Evolutionary conservation across 2,888 invertebrate genomes (phyloP).

Genomic region (Ctenicera cuprea): DNA sequence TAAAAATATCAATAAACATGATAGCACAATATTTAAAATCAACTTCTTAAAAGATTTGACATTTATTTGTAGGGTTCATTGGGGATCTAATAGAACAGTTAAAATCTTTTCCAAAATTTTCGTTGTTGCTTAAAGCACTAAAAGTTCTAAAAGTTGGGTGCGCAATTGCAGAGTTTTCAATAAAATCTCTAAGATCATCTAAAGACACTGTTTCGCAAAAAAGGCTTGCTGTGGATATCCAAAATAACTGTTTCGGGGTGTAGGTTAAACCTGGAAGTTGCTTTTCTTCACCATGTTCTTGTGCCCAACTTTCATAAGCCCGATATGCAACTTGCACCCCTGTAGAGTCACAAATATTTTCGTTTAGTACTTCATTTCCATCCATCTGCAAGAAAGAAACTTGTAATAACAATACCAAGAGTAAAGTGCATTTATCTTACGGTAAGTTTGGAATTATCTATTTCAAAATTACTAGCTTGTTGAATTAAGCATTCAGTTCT

Average conservation of each 20-base stretch:
- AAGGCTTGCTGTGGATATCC: constrained; percentile 77
- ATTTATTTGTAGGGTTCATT: constrained; percentile 79
- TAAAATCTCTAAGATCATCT: constrained; percentile 67
- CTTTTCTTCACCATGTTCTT: constrained; percentile 65
- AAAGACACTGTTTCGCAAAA: constrained; percentile 75
- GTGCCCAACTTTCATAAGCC: constrained; percentile 67
- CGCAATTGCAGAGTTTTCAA: constrained; percentile 70
- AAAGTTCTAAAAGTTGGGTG: constrained; percentile 76
- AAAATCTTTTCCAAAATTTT: constrained; percentile 78
- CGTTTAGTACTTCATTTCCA: constrained; percentile 93
- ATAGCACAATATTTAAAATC: neutral
- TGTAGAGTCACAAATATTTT: constrained; percentile 96
- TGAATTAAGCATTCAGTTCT: constrained; percentile 31
- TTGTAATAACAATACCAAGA: neutral
- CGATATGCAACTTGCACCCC: constrained; percentile 91
- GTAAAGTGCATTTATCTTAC: neutral
- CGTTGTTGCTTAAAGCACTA: constrained; percentile 77
- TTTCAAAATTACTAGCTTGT: constrained; percentile 34
- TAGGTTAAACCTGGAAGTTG: constrained; percentile 66
- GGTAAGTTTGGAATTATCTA: constrained; percentile 28
- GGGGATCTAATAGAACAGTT: constrained; percentile 75
- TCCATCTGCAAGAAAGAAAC: constrained; percentile 79
- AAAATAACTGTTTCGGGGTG: constrained; percentile 74
- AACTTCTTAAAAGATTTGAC: constrained; percentile 64
- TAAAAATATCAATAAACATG: too few relatives aligned